Evolutionary conservation across 2,888 invertebrate genomes (phyloP).

Genomic region (Aquatica leii): DNA sequence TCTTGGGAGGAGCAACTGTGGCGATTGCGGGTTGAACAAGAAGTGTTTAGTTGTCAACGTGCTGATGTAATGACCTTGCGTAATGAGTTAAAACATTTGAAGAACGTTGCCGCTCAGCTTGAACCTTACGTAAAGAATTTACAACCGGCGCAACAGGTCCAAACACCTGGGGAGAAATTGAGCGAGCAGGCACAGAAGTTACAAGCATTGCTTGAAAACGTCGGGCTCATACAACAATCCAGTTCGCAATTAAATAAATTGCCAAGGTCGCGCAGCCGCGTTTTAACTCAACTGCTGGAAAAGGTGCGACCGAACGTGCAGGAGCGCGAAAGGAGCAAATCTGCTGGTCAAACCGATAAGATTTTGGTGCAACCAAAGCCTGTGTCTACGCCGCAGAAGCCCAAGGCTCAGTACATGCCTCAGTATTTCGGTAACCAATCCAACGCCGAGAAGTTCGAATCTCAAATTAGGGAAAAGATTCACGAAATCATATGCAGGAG

Average conservation of each 20-base stretch:
- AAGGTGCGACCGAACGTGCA: slow-evolving; percentile 62
- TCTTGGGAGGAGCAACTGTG: slow-evolving; percentile 79
- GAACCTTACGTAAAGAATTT: slow-evolving; percentile 72
- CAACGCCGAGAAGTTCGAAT: slow-evolving; percentile 59
- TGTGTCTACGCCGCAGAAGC: slow-evolving; percentile 44
- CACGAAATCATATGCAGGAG: slow-evolving; percentile 59
- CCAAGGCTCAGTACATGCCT: slow-evolving; percentile 35
- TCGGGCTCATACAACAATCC: slow-evolving; percentile 58
- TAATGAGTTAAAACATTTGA: slow-evolving; percentile 72
- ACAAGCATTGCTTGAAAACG: slow-evolving; percentile 65
- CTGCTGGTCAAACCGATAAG: slow-evolving; percentile 55
- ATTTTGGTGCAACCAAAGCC: slow-evolving; percentile 35
- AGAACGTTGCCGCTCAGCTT: slow-evolving; percentile 69
- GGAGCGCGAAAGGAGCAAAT: slow-evolving; percentile 58
- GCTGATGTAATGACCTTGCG: slow-evolving; percentile 71
- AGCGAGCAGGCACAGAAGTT: slow-evolving; percentile 62
- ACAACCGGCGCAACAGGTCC: slow-evolving; percentile 52
- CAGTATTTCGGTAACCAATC: slow-evolving; percentile 49
- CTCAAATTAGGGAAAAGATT: slow-evolving; percentile 61
- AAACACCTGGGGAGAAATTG: slow-evolving; percentile 49
- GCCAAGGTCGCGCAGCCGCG: slow-evolving; percentile 59
- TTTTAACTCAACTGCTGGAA: slow-evolving; percentile 66
- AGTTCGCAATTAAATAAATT: slow-evolving; percentile 56
- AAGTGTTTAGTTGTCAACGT: slow-evolving; percentile 66
- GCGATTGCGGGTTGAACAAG: slow-evolving; percentile 75